Conservation (phyloP, 2,113 vertebrate species). For the Glareola pratincola region DNA sequence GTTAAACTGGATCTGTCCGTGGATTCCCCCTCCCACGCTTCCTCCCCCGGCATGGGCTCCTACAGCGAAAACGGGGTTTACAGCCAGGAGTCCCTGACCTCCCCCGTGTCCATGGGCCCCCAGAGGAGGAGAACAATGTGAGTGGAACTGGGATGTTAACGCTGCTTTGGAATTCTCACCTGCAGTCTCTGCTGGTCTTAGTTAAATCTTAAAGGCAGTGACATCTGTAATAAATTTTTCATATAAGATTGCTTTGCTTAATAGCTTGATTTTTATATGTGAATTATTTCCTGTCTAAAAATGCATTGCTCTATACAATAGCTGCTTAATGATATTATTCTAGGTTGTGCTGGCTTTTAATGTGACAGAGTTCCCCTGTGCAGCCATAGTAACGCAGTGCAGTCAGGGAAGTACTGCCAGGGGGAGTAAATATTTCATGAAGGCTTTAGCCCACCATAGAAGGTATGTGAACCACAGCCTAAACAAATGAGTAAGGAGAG, state of each 20-base stretch:
- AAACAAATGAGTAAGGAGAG: background rate
- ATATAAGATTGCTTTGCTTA: background rate
- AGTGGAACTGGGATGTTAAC: background rate
- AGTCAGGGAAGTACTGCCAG: background rate
- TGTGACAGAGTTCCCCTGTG: no score
- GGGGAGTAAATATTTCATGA: background rate
- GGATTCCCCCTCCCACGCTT: constrained; percentile 73
- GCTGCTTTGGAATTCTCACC: background rate
- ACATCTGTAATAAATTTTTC: fast-evolving
- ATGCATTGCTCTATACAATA: fast-evolving
- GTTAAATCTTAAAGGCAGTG: fast-evolving
- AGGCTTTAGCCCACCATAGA: background rate
- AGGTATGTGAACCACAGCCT: background rate
- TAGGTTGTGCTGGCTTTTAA: background rate
- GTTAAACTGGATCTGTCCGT: constrained; percentile 71
- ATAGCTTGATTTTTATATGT: background rate
- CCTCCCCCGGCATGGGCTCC: constrained; percentile 77
- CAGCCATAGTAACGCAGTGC: background rate
- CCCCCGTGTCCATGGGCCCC: constrained; percentile 65
- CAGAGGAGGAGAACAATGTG: constrained; percentile 70
- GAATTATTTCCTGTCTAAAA: background rate
- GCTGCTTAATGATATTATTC: background rate
- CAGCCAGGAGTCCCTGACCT: constrained; percentile 75
- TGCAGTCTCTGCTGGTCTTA: fast-evolving
- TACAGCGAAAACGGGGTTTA: constrained; percentile 82